Conservation (phyloP, 2,113 vertebrate genomes). For the Aythya baeri region DNA sequence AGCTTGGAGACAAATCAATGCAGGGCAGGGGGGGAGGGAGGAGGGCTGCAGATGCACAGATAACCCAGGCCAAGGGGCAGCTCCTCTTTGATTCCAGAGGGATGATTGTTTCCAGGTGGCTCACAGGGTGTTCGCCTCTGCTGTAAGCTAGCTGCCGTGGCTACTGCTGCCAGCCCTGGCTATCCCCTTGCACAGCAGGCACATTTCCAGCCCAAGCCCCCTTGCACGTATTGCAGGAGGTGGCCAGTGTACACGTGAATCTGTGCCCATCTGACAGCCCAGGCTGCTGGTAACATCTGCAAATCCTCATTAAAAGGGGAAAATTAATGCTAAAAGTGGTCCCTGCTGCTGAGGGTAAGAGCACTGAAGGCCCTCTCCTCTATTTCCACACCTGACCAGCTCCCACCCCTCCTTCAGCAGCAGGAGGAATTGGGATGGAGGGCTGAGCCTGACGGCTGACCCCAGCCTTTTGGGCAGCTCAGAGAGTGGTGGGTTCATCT, state of each 20-base stretch:
- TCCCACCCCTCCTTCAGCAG: background rate
- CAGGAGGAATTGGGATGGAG: background rate
- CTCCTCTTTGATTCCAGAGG: background rate
- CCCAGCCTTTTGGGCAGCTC: background rate
- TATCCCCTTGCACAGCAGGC: background rate
- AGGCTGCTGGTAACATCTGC: background rate
- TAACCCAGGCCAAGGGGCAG: background rate
- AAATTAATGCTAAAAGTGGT: background rate
- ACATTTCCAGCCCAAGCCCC: background rate
- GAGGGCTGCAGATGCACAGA: background rate
- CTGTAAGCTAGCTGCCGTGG: background rate
- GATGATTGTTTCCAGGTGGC: background rate
- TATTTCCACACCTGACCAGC: background rate
- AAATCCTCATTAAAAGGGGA: background rate
- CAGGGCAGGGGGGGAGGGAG: rapidly evolving
- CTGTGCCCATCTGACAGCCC: background rate
- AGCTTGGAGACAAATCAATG: background rate
- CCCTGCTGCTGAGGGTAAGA: background rate
- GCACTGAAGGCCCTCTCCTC: background rate
- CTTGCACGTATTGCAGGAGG: background rate
- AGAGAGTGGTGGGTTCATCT: background rate
- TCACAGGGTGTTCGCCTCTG: background rate
- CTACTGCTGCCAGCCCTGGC: background rate
- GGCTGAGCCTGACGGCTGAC: background rate
- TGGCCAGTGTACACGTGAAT: background rate